Base-by-base conservation (phyloP, 1,140 invertebrate genomes). In the Lepidurus arcticus region DNA sequence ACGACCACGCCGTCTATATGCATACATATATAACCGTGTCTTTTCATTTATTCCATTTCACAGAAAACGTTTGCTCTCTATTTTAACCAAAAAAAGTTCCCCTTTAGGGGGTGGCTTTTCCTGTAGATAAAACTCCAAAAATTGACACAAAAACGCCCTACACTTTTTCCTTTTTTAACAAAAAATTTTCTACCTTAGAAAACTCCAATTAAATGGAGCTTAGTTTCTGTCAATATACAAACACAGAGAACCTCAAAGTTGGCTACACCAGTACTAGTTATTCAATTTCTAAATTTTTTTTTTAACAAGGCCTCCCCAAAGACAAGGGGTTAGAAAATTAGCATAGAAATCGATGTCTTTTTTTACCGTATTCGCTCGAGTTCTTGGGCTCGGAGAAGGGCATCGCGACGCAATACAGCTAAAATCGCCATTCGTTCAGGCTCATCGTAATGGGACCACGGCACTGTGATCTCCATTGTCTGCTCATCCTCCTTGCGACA, bases 361-460 rank as follows among this genome's bases (percentile, higher is more conserved):
- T 53, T 73, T 74, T 78, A 78, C 78, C 78, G 78, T n/a, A 78
- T 16, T 43, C 73, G 78, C 21, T 74, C 73, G 73, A 78, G 44
- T 78, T 78, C 78, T 73, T 44, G 74, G 13, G 44, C 73, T 42
- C 73, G 78, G 24, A 78, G 78, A 24, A 44, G 16, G 24, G 73
- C 78, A 73, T 78, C 78, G 42, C 78, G 78, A 16, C 78, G 78
- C 73, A 78, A 75, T 16, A 78, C 78, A 45, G 43, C 47, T 44
- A 78, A 47, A 47, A 78, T 78, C 44, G 65, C 65, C 24, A 78
- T 75, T n/a, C 78, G 78, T 34, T 78, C 78, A 24, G 26, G 43
- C 24, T 78, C 73, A 44, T 73, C 73, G 44, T 44, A 78, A 43
- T 75, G 42, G 21, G 34, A 44, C 78, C 78, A 78, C 4, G 78